A percentile compares a stretch with the other conserved stretches of the same genome.
These are phyloP conservation scores for Panopea generosa DNA, from an alignment of 2,888 invertebrate genomes.

Conservation along the genomic window DNA sequence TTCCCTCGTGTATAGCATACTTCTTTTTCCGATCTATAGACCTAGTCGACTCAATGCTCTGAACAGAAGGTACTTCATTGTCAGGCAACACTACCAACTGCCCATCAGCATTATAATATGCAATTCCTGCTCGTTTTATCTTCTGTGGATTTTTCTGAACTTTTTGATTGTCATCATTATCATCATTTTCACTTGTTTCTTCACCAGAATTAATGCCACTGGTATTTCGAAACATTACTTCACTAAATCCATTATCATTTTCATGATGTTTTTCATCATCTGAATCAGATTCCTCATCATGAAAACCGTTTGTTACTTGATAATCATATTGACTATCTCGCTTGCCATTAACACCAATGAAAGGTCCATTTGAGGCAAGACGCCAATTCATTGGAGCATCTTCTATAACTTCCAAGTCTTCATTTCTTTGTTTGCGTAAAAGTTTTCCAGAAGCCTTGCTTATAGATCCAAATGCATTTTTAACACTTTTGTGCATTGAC, in stretches of 20 bases:
- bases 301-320: not conserved
- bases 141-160: slow-evolving; percentile 41
- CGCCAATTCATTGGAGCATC: slow-evolving; percentile 65
- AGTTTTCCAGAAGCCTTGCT: slow-evolving; percentile 75
- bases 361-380: slow-evolving; percentile 24
- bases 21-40: slow-evolving; percentile 14
- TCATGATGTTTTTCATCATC: slow-evolving; percentile 30
- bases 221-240: slow-evolving; percentile 12
- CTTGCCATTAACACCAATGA: slow-evolving; percentile 47
- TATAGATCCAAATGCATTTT: slow-evolving; percentile 76
- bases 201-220: slow-evolving; percentile 12
- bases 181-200: slow-evolving; percentile 58
- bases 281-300: slow-evolving; percentile 44
- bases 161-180: slow-evolving; percentile 49
- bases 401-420: slow-evolving; percentile 64
- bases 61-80: slow-evolving; percentile 8
- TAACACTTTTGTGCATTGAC: slow-evolving; percentile 73
- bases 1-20: slow-evolving; percentile 22
- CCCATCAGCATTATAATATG: slow-evolving; percentile 71
- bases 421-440: slow-evolving; percentile 67
- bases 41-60: not conserved
- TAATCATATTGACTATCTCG: slow-evolving; percentile 13
- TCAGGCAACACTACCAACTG: slow-evolving; percentile 73
- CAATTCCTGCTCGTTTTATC: slow-evolving; percentile 74
- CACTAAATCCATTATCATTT: slow-evolving; percentile 29